Conservation (phyloP, 1,140 invertebrate species). For the Aphaenogaster ashmeadi region DNA sequence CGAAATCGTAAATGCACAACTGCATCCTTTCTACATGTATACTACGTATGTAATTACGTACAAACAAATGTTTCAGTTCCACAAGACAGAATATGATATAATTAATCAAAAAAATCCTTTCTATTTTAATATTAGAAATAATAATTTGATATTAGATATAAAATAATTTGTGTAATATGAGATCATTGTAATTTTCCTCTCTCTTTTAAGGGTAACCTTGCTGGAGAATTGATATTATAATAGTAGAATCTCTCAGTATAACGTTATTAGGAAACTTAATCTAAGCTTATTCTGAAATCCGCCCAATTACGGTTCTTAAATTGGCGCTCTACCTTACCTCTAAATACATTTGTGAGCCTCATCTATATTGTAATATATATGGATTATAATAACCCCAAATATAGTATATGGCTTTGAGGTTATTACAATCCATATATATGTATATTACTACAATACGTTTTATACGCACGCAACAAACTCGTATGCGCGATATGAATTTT, state of each 20-base stretch:
- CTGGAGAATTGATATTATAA: constrained; percentile 7
- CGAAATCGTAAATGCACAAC: constrained; percentile 48
- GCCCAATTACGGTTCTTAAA: constrained; percentile 39
- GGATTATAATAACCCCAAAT: constrained; percentile 6
- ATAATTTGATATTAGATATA: constrained; percentile 2
- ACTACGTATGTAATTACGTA: not conserved
- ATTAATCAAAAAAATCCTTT: not conserved
- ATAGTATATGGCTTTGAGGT: not conserved
- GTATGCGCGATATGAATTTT: not conserved
- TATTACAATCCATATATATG: constrained; percentile 1
- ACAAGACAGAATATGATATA: not conserved
- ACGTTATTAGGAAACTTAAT: constrained; percentile 42
- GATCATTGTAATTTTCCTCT: not conserved
- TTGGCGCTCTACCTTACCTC: constrained; percentile 18
- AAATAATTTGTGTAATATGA: not conserved
- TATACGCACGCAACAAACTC: not conserved
- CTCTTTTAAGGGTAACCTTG: not conserved
- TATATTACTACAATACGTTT: not conserved
- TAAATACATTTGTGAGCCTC: constrained; percentile 26
- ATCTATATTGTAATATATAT: constrained; percentile 1
- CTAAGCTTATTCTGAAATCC: constrained; percentile 39
- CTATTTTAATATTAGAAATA: constrained; percentile 6
- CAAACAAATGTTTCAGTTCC: not conserved
- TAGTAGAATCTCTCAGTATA: not conserved
- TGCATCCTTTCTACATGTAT: not conserved